phyloP scores from a whole-genome alignment of 2,113 vertebrate genomes.

The Mola mola region DNA sequence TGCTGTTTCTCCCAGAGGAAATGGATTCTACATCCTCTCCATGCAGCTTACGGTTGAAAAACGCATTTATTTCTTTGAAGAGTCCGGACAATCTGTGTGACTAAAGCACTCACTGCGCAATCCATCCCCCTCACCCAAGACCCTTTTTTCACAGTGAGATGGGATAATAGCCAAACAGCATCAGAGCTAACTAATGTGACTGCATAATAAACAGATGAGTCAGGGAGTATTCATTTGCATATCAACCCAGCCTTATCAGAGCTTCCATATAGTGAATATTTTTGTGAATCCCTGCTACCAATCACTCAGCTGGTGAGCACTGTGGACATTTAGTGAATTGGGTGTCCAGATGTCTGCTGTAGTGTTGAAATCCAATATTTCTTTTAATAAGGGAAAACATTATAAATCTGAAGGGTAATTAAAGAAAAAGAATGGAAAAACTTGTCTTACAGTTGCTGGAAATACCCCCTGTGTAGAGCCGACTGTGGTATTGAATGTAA shows the following conservation, averaged over 20 bases:
- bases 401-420: conserved; percentile 49
- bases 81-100: conserved; percentile 78
- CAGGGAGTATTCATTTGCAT: conserved; percentile 77
- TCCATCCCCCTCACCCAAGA: conserved; percentile 78
- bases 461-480: conserved; percentile 34
- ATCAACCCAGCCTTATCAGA: conserved; percentile 63
- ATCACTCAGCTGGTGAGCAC: conserved; percentile 8
- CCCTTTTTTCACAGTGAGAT: conserved; percentile 77
- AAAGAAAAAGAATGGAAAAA: conserved; percentile 57
- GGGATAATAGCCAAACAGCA: conserved; percentile 81
- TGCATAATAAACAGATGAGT: conserved; percentile 85
- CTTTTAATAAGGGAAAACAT: conserved; percentile 24
- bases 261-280: conserved; percentile 49
- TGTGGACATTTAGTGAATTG: conserved; percentile 7
- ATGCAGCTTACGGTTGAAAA: conserved; percentile 61
- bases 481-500: conserved; percentile 65
- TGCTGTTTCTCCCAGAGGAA: conserved; percentile 58
- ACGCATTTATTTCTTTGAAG: conserved; percentile 79
- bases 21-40: conserved; percentile 66
- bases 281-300: conserved; percentile 38
- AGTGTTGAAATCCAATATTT: conserved; percentile 21
- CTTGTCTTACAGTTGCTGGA: conserved; percentile 49
- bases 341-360: conserved; percentile 25
- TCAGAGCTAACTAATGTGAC: conserved; percentile 79
- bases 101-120: conserved; percentile 81